Conservation (phyloP, 2,888 invertebrate genomes). For the Arctia plantaginis region DNA sequence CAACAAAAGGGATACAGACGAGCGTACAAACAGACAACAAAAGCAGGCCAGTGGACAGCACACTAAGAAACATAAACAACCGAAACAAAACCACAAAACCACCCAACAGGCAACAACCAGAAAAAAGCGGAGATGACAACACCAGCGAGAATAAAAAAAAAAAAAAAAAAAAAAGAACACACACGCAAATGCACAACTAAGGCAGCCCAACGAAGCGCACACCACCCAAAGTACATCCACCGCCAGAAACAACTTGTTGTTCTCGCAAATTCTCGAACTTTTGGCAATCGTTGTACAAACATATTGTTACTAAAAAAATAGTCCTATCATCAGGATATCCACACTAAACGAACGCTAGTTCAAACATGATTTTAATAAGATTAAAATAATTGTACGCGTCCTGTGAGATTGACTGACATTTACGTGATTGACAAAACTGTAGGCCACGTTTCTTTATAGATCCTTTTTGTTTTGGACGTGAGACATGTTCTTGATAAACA, state of each 20-base stretch:
- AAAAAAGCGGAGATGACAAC: too few species aligned
- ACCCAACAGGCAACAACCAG: too few species aligned
- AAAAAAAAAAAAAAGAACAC: too few species aligned
- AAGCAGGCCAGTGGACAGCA: too few species aligned
- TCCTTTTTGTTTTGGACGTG: slow-evolving; percentile 63
- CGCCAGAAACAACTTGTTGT: neutral
- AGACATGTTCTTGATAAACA: slow-evolving; percentile 58
- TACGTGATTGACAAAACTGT: slow-evolving; percentile 74
- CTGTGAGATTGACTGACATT: slow-evolving; percentile 76
- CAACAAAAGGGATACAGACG: too few species aligned
- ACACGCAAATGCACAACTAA: too few species aligned
- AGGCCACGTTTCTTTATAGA: slow-evolving; percentile 65
- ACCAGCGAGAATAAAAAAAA: too few species aligned
- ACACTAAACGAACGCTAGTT: slow-evolving; percentile 51
- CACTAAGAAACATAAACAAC: too few species aligned
- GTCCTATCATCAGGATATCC: slow-evolving; percentile 54
- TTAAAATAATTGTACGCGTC: slow-evolving; percentile 85
- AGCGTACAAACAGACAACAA: too few species aligned
- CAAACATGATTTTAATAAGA: slow-evolving; percentile 82
- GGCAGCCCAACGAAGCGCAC: too few species aligned
- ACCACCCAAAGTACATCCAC: too few species aligned
- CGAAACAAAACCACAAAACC: too few species aligned
- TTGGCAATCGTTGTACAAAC: neutral
- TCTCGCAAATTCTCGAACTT: neutral
- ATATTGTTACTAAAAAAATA: neutral